Conservation (phyloP, 64 coral and sea anemone genomes). For the Stichodactyla mertensii region DNA sequence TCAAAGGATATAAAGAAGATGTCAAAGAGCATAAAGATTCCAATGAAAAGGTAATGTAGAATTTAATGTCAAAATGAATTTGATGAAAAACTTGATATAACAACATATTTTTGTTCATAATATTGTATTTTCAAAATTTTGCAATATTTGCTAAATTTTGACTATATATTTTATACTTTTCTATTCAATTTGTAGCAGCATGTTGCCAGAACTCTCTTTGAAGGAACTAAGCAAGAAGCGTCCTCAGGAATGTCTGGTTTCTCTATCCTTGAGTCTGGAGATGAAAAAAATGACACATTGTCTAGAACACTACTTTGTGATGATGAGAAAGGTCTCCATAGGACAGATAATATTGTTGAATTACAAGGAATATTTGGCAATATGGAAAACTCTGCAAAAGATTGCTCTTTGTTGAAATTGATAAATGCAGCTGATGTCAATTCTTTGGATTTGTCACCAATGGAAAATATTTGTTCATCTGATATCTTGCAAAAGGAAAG, state of each 20-base stretch:
- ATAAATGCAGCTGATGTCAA: not conserved
- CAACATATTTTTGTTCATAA: not conserved
- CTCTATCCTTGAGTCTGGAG: not conserved
- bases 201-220: constrained; percentile 6
- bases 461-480: not conserved
- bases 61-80: not conserved
- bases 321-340: not conserved
- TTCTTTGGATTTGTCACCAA: not conserved
- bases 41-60: not conserved
- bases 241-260: constrained; percentile 14
- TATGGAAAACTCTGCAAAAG: not conserved
- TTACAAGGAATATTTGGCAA: not conserved
- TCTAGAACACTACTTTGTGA: not conserved
- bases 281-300: not conserved
- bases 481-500: not conserved
- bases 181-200: not conserved
- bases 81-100: not conserved
- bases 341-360: not conserved
- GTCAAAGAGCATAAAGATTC: not conserved
- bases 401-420: not conserved
- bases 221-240: constrained; percentile 3
- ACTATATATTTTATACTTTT: not conserved
- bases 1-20: not conserved
- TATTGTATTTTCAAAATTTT: not conserved
- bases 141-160: not conserved